Percentiles rank a stretch among this genome's conserved stretches.
phyloP scores from a whole-genome alignment of 2,888 invertebrate species.

The Luperina nickerlii region DNA sequence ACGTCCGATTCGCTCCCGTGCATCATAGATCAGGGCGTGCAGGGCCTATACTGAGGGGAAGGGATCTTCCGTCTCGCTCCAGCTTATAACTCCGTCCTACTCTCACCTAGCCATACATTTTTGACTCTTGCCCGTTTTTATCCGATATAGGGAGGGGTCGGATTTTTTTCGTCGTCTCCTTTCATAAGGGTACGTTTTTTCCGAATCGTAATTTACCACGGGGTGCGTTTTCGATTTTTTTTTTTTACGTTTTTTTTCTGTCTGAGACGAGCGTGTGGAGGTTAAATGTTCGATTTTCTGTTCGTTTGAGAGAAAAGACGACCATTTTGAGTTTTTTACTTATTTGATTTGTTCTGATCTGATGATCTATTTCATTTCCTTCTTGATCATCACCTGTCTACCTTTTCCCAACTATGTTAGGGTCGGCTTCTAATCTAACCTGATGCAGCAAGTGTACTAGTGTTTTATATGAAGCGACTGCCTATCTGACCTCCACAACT shows the following conservation, averaged over 20 bases:
- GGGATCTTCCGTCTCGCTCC: slow-evolving; percentile 61
- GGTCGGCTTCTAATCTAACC: no score
- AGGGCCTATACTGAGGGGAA: slow-evolving; percentile 64
- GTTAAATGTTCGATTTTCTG: background rate
- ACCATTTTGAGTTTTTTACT: background rate
- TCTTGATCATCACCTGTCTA: no score
- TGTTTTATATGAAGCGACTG: no score
- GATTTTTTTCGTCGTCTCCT: slow-evolving; percentile 32
- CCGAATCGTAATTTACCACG: slow-evolving; percentile 26
- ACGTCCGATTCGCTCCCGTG: slow-evolving; percentile 30
- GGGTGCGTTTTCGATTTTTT: slow-evolving; percentile 16
- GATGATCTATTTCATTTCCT: background rate
- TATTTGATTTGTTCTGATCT: background rate
- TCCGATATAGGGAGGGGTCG: slow-evolving; percentile 40
- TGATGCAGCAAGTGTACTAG: no score
- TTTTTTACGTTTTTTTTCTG: slow-evolving; percentile 27
- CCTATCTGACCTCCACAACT: no score
- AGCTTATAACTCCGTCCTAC: slow-evolving; percentile 54
- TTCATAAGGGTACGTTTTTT: slow-evolving; percentile 41
- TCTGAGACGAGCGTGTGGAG: slow-evolving; percentile 1
- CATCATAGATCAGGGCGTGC: slow-evolving; percentile 54
- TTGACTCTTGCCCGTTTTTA: slow-evolving; percentile 33
- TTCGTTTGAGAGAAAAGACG: background rate
- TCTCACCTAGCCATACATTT: slow-evolving; percentile 67
- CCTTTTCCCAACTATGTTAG: no score